These are phyloP conservation scores for Potamarius usumacintae DNA, from an alignment of 2,113 vertebrate genomes.

Conservation along the genomic window DNA sequence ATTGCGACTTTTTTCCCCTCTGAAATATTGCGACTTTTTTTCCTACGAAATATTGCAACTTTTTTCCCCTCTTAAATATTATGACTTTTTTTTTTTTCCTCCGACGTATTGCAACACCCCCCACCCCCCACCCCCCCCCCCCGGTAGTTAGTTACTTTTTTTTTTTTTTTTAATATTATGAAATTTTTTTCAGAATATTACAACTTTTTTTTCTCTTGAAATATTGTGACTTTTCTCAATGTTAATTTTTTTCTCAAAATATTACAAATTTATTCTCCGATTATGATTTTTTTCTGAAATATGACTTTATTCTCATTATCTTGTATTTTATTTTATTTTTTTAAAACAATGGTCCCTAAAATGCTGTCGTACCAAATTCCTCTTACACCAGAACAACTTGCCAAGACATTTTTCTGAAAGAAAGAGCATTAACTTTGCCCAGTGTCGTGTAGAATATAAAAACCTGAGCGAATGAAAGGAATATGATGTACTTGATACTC, in stretches of 20 bases:
- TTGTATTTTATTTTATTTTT: background rate
- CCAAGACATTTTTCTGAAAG: background rate
- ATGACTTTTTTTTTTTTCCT: no score
- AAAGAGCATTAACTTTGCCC: background rate
- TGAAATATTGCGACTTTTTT: no score
- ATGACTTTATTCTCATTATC: background rate
- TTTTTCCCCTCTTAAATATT: no score
- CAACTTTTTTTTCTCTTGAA: background rate
- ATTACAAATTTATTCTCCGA: background rate
- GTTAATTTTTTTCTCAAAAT: background rate
- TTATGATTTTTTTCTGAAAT: background rate
- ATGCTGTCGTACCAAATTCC: background rate
- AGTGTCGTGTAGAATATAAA: background rate
- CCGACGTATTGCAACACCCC: no score
- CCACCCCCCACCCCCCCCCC: no score
- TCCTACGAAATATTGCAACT: no score
- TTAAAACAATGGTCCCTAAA: background rate
- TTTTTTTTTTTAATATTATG: no score
- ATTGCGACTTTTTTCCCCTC: no score
- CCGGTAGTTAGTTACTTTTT: no score
- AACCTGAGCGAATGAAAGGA: no score
- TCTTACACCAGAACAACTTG: background rate
- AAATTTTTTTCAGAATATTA: background rate
- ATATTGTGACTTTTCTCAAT: no score
- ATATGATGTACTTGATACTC: background rate